Conservation (phyloP, 2,113 vertebrate genomes). For the Mus pahari region DNA sequence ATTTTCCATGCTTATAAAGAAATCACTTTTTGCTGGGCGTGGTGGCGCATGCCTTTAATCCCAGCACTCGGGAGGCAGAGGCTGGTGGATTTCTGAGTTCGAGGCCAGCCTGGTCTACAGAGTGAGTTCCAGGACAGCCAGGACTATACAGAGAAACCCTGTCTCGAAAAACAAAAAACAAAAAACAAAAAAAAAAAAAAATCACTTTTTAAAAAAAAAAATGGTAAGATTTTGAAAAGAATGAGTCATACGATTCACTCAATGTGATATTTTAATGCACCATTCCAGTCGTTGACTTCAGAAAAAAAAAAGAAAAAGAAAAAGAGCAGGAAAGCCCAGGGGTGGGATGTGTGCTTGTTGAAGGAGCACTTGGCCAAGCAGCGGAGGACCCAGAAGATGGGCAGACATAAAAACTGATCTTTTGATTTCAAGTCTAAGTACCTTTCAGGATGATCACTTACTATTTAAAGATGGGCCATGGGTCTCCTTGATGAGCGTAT, state of each 20-base stretch:
- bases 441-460: not conserved
- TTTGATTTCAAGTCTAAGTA: not conserved
- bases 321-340: not conserved
- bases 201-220: not conserved
- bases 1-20: slow-evolving; percentile 37
- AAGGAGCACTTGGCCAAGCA: too few species aligned
- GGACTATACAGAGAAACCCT: too few species aligned
- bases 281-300: not conserved
- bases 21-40: too few species aligned
- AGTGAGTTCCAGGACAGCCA: too few species aligned
- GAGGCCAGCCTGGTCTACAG: too few species aligned
- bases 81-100: too few species aligned
- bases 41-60: too few species aligned
- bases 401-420: not conserved
- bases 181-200: too few species aligned
- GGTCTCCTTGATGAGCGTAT: not conserved
- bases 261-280: slow-evolving; percentile 3
- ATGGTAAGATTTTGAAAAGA: not conserved
- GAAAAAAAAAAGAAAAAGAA: too few species aligned
- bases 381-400: not conserved
- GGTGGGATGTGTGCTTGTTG: not conserved
- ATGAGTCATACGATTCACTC: not conserved
- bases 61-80: too few species aligned
- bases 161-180: too few species aligned
- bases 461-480: not conserved